phyloP scores from a whole-genome alignment of 2,888 invertebrate genomes.

The Leptogaster cylindrica region DNA sequence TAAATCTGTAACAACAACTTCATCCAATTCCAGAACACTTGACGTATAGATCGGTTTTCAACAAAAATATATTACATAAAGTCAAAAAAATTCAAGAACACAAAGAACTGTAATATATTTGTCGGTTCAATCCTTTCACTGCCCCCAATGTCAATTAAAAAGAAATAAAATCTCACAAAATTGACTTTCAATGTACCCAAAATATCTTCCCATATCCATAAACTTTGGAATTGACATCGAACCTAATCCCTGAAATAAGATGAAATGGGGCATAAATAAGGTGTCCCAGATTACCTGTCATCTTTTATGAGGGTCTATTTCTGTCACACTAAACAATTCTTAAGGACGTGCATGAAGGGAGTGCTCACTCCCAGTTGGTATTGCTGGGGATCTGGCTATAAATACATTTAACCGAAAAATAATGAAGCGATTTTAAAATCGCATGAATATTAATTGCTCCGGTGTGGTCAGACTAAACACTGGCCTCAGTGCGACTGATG shows the following conservation, averaged over 20 bases:
- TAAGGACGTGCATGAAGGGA: constrained; percentile 4
- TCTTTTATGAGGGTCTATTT: constrained; percentile 18
- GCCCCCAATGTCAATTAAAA: constrained; percentile 9
- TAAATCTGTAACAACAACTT: background rate
- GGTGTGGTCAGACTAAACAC: no score
- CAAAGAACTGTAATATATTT: background rate
- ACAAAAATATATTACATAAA: no score
- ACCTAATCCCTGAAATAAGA: constrained; percentile 20
- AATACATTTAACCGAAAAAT: constrained; percentile 2
- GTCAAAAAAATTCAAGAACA: background rate
- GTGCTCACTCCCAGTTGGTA: background rate
- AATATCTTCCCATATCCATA: constrained; percentile 17
- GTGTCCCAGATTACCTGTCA: constrained; percentile 23
- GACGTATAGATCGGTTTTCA: no score
- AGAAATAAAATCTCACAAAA: background rate
- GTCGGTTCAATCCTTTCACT: background rate
- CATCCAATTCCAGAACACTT: background rate
- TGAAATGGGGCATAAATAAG: constrained; percentile 21
- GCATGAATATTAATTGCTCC: constrained; percentile 9
- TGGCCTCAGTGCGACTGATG: no score
- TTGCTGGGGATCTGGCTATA: background rate
- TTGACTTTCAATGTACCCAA: constrained; percentile 15
- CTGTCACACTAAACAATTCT: constrained; percentile 13
- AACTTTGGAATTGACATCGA: constrained; percentile 14
- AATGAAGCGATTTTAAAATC: background rate